Evolutionary conservation across 2,113 vertebrate genomes (phyloP).

Genomic region (Amphiprion ocellaris): DNA sequence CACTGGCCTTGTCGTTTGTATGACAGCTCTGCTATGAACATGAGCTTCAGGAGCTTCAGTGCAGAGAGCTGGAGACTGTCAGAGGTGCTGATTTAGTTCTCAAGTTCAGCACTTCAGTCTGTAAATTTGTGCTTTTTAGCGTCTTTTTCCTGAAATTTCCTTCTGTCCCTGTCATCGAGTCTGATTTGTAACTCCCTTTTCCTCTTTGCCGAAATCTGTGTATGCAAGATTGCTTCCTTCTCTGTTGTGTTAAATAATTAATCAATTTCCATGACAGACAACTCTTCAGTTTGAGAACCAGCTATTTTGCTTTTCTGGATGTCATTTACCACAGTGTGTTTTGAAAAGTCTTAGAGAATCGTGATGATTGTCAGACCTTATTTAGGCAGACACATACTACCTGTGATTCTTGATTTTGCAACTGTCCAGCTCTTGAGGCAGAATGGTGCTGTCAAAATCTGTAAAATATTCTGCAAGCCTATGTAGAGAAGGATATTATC

Average conservation of each 20-base stretch:
- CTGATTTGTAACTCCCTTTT: slow-evolving; percentile 29
- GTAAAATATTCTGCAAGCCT: not conserved
- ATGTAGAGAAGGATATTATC: not conserved
- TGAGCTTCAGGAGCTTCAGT: not conserved
- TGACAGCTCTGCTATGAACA: not conserved
- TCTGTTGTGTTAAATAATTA: slow-evolving; percentile 4
- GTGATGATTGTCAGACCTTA: slow-evolving; percentile 1
- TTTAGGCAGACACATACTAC: not conserved
- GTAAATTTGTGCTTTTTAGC: slow-evolving; percentile 14
- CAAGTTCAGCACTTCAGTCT: not conserved
- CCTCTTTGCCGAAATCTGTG: not conserved
- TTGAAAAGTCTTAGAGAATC: slow-evolving; percentile 6
- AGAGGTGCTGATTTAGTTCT: slow-evolving; percentile 25
- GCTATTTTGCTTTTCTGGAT: slow-evolving; percentile 4
- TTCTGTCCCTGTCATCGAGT: slow-evolving; percentile 29
- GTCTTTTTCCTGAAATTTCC: not conserved
- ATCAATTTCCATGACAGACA: slow-evolving; percentile 24
- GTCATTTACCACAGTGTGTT: slow-evolving; percentile 6
- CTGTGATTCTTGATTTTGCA: not conserved
- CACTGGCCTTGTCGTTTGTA: not conserved
- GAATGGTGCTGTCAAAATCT: not conserved
- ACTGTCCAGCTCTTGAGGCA: not conserved
- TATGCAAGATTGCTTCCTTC: slow-evolving; percentile 7
- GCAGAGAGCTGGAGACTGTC: not conserved
- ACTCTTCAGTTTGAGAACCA: not conserved